Evolutionary conservation across 2,797 vertebrate genomes (phyloP), one percentile per base, ranked within the genome.

Genomic region (Melanotaenia boesemani): DNA sequence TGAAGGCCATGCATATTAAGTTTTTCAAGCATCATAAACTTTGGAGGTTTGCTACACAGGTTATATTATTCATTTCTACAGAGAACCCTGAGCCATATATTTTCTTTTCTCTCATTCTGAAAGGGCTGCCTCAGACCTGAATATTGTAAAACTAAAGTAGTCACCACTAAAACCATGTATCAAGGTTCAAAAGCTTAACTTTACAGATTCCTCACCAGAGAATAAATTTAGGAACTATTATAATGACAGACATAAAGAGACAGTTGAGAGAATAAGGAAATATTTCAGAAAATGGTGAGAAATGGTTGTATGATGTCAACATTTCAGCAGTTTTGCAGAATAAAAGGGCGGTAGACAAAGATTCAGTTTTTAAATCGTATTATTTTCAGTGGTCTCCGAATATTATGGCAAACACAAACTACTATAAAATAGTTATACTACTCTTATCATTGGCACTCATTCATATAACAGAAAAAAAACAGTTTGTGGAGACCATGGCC

Each of bases 1-100:
- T 94, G 96, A 96, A 96, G 95, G 96, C 92, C 95, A 95, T 92
- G 93, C 94, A 96, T 96, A 97, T 97, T 97, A 95, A 97, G 96
- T 95, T 95, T 94, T 96, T 95, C 93, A 95, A 95, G 93, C 95
- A 94, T 92, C 93, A 91, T 97, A 96, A 98, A 98, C 96, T 97
- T 97, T 96, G 94, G 94, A 90, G 94, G 94, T 92, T 94, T 94
- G 95, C 95, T 95, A 94, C 90, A 88, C 91, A 91, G 96, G 96
- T 96, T 96, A 95, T 89, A 93, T 96, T 96, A 97, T 97, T 96
- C 95, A 96, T 96, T 96, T 95, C 94, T 94, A 94, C 94, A 91
- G 89, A 85, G 94, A 86, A 88, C 83, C 81, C 68, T 32, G 55
- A 82, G 81, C 80, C 76, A 70, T 82, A 90, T 87, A 77, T 77